Conservation (phyloP, 2,888 invertebrate genomes). For the Cancer borealis region DNA sequence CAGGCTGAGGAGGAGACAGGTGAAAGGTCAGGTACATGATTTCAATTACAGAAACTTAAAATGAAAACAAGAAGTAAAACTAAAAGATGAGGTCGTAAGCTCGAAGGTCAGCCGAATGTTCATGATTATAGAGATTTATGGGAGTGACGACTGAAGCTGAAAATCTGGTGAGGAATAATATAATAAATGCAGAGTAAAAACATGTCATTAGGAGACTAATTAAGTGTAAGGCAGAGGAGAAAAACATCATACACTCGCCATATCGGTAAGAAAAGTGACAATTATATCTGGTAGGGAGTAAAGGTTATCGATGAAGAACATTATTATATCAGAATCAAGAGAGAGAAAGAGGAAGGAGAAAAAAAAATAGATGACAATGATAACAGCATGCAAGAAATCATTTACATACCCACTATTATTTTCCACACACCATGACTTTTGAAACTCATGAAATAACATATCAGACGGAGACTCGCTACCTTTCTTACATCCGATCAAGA, state of each 20-base stretch:
- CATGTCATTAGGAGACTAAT: background rate
- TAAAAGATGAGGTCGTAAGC: background rate
- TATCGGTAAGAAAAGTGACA: background rate
- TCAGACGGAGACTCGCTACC: background rate
- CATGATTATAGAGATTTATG: background rate
- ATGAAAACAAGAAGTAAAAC: constrained; percentile 11
- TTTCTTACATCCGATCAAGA: constrained; percentile 1
- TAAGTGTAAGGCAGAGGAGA: background rate
- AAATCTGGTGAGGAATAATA: background rate
- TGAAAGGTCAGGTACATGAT: constrained; percentile 27
- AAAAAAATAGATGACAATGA: constrained; percentile 1
- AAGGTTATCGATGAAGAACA: constrained; percentile 23
- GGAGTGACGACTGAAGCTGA: background rate
- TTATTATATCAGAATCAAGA: background rate
- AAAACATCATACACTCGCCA: background rate
- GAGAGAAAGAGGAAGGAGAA: background rate
- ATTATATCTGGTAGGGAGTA: background rate
- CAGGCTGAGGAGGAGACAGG: constrained; percentile 57
- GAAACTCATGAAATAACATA: background rate
- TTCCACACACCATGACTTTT: constrained; percentile 13
- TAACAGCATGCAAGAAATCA: background rate
- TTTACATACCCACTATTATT: background rate
- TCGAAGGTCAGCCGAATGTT: background rate
- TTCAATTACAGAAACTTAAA: background rate
- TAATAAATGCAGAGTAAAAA: background rate